Conservation (phyloP, 2,113 vertebrate species). For the Echinops telfairi region DNA sequence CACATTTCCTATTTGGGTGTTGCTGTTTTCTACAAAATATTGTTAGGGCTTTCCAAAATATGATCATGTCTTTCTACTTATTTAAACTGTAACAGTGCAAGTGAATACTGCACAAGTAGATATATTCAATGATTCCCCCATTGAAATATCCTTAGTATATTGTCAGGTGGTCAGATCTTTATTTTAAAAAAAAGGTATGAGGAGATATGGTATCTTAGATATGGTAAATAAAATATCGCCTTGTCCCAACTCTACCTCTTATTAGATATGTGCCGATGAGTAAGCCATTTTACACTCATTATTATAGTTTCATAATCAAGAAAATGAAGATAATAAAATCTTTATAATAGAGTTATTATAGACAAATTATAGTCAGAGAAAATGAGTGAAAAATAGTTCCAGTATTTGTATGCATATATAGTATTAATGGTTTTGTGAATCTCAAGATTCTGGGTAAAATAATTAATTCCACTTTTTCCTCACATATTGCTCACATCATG, state of each 20-base stretch:
- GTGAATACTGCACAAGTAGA: neutral
- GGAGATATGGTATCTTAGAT: neutral
- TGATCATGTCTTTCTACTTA: neutral
- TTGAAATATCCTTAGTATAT: neutral
- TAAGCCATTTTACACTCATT: neutral
- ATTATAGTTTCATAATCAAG: neutral
- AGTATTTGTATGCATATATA: neutral
- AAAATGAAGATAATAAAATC: neutral
- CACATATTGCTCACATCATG: neutral
- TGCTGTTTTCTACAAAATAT: neutral
- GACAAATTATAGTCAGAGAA: neutral
- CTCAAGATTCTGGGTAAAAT: neutral
- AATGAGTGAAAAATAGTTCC: neutral
- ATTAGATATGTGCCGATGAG: neutral
- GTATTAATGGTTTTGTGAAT: slow-evolving; percentile 2
- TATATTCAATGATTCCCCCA: neutral
- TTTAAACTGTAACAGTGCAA: neutral
- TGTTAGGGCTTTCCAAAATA: neutral
- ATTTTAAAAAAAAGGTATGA: neutral
- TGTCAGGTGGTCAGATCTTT: neutral
- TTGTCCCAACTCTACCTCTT: neutral
- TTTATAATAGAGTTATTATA: neutral
- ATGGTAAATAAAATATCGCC: neutral
- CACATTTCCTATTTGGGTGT: neutral
- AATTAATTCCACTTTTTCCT: neutral